phyloP scores from a whole-genome alignment of 2,888 invertebrate species.

The Scaptomyza flava region DNA sequence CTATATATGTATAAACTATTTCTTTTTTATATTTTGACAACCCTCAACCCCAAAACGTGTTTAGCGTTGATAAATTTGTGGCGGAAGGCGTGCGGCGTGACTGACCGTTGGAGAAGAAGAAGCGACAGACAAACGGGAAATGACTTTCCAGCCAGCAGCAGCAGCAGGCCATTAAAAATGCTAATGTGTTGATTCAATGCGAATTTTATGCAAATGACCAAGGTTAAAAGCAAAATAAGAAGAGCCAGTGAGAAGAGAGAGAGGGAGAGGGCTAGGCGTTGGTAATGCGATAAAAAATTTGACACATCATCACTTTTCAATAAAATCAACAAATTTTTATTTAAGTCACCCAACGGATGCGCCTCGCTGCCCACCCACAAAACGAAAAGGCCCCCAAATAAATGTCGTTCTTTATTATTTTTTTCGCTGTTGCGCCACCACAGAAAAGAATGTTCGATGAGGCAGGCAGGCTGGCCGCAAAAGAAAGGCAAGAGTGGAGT shows the following conservation, averaged over 20 bases:
- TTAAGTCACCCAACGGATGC: constrained; percentile 75
- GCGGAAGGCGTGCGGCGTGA: constrained; percentile 15
- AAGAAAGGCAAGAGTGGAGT: constrained; percentile 9
- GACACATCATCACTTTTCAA: constrained; percentile 80
- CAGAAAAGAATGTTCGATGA: constrained; percentile 48
- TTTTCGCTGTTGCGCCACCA: constrained; percentile 20
- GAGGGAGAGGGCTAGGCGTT: constrained; percentile 47
- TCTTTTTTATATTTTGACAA: constrained; percentile 27
- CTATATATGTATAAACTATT: neutral
- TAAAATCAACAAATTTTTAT: constrained; percentile 81
- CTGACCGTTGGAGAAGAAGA: constrained; percentile 6
- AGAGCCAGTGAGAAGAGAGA: neutral
- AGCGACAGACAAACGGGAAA: constrained; percentile 28
- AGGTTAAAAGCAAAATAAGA: constrained; percentile 77
- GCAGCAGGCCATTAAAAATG: constrained; percentile 76
- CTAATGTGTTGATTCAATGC: constrained; percentile 79
- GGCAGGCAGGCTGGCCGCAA: neutral
- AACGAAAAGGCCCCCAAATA: neutral
- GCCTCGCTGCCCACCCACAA: constrained; percentile 50
- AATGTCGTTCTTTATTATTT: neutral
- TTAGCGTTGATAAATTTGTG: constrained; percentile 71
- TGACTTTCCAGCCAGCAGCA: constrained; percentile 55
- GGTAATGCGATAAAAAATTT: constrained; percentile 80
- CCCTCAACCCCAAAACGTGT: constrained; percentile 71
- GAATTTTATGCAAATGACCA: constrained; percentile 80